Evolutionary conservation across 1,140 invertebrate species (phyloP).

Genomic region (Riptortus pedestris): DNA sequence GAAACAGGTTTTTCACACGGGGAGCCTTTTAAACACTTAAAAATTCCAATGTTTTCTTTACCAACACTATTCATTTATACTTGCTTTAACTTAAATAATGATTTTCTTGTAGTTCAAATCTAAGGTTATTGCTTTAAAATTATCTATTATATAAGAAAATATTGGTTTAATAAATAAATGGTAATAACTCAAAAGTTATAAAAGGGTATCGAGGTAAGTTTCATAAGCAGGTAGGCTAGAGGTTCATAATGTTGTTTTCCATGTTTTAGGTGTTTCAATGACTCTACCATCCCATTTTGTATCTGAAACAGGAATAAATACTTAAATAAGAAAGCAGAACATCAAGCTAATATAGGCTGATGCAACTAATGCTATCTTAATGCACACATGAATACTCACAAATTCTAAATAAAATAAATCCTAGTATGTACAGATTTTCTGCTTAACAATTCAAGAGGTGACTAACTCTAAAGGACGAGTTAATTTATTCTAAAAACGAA

Average conservation of each 20-base stretch:
- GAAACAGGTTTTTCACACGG: background rate
- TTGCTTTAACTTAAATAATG: background rate
- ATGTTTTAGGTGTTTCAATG: slow-evolving; percentile 20
- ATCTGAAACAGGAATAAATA: slow-evolving; percentile 24
- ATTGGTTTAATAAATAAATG: too few relatives aligned
- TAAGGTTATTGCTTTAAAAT: too few relatives aligned
- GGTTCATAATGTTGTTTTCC: slow-evolving; percentile 15
- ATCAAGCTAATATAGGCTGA: background rate
- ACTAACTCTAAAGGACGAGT: too few relatives aligned
- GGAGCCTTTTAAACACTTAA: background rate
- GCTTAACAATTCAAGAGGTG: too few relatives aligned
- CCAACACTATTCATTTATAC: background rate
- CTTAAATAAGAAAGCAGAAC: background rate
- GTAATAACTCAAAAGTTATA: background rate
- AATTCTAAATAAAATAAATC: too few relatives aligned
- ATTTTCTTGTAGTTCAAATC: too few relatives aligned
- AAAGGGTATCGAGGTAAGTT: background rate
- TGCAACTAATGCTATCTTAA: background rate
- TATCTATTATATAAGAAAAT: too few relatives aligned
- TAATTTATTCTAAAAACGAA: too few relatives aligned
- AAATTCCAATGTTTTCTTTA: background rate
- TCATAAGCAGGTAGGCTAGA: background rate
- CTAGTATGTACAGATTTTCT: too few relatives aligned
- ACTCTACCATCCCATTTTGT: slow-evolving; percentile 28
- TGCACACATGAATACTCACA: too few relatives aligned